Conservation (phyloP, 2,888 invertebrate species). For the Coelinius sp. region DNA sequence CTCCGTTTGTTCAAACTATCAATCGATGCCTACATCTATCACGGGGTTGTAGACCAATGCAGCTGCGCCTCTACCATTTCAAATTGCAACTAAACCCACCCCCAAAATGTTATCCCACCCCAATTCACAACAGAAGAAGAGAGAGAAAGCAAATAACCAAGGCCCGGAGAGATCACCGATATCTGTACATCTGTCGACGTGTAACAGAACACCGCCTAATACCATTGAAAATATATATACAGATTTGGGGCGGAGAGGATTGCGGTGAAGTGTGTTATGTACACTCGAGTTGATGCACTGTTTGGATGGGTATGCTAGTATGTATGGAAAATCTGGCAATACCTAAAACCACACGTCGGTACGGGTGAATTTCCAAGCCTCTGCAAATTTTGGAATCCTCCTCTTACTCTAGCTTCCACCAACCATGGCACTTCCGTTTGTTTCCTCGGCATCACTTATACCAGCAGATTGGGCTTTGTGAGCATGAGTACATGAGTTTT, state of each 20-base stretch:
- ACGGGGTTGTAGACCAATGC: constrained; percentile 42
- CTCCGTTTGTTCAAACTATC: constrained; percentile 65
- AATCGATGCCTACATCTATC: constrained; percentile 58
- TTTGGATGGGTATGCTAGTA: neutral
- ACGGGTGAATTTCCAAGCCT: neutral
- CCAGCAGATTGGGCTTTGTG: neutral
- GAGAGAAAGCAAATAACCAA: constrained; percentile 44
- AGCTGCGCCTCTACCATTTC: constrained; percentile 46
- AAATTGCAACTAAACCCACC: constrained; percentile 33
- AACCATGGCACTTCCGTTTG: neutral
- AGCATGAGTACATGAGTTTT: neutral
- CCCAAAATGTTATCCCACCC: constrained; percentile 31
- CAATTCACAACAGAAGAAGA: constrained; percentile 43
- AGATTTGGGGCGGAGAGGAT: neutral
- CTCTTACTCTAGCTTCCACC: neutral
- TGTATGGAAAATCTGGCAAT: constrained; percentile 4
- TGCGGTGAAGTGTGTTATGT: neutral
- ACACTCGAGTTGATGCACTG: constrained; percentile 8
- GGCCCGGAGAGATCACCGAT: constrained; percentile 44
- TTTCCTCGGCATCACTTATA: neutral
- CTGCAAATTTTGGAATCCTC: neutral
- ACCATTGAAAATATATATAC: constrained; percentile 68
- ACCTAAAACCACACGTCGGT: constrained; percentile 25
- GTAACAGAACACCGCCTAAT: constrained; percentile 70
- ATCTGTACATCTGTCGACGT: constrained; percentile 69